Percentiles rank a stretch among this genome's conserved stretches.
These are phyloP conservation scores for Pachypanchax playfairii DNA, from an alignment of 2,113 vertebrate species.

Conservation along the genomic window DNA sequence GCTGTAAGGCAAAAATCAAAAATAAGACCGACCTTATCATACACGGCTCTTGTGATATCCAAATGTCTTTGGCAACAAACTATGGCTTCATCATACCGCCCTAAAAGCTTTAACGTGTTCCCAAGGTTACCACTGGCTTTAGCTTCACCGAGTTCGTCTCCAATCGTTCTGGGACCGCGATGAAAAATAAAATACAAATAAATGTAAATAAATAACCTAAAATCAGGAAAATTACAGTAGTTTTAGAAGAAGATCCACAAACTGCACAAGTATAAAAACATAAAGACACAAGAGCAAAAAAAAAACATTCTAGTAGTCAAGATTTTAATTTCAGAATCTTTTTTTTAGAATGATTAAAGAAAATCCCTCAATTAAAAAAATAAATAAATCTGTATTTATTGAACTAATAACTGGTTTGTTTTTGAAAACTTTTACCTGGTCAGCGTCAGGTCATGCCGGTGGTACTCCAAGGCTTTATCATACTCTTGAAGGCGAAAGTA, in stretches of 20 bases:
- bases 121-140: constrained; percentile 98
- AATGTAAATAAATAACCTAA: too few species aligned
- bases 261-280: constrained; percentile 18
- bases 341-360: too few species aligned
- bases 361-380: not conserved
- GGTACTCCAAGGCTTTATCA: constrained; percentile 93
- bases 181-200: not conserved
- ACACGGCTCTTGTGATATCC: constrained; percentile 91
- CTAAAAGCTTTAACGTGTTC: constrained; percentile 95
- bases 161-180: constrained; percentile 85
- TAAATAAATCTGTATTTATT: not conserved
- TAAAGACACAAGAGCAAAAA: constrained; percentile 26
- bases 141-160: constrained; percentile 93
- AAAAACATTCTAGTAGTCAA: not conserved
- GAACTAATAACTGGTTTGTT: not conserved
- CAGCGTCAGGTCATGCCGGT: constrained; percentile 94
- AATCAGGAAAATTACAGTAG: not conserved
- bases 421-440: constrained; percentile 78
- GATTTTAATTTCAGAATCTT: too few species aligned
- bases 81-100: constrained; percentile 93
- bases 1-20: not conserved
- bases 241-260: constrained; percentile 12
- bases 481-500: constrained; percentile 97
- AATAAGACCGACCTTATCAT: constrained; percentile 85
- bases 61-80: constrained; percentile 95